Base-by-base conservation (phyloP, 2,888 invertebrate genomes). In the Eretmocerus hayati region DNA sequence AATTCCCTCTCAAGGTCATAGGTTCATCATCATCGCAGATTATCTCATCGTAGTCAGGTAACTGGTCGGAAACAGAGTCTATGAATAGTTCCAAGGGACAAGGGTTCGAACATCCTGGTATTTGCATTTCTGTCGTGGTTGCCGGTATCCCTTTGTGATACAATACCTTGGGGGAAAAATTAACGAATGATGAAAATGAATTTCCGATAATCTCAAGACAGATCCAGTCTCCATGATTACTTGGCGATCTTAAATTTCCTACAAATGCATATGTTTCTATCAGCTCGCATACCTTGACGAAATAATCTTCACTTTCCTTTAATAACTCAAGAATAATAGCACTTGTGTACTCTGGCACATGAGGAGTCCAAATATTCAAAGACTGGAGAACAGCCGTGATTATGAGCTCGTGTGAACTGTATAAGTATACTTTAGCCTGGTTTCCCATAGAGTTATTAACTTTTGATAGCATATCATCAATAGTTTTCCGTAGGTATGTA, bases 331-430 rank as follows among this genome's bases (percentile, higher is more conserved):
- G 36, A 3, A 79, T 67, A 46, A 79, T 72, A 0, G 78, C 74
- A 20, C 80, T 65, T 0, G 79, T 77, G 57, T 80, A 81, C 13
- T 71, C 73, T 0, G 81, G 81, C 50, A 80, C 75, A 46, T 80
- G 79, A 0, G 77, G 72, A 46, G 75, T 65, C 60, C 75, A 83
- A 2, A 79, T 75, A 15, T 73, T 71, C 0, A 80, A 68, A 4
- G 79, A 77, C 1, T 74, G 71, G 62, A 83, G 72, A 18, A 82
- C 54, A 0, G 75, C 75, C 1, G 80, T 78, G 2, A 84, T 75
- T 35, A 81, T 82, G 42, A 81, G 78, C 63, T 84, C 84, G 62
- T 84, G 84, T 1, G 75, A 79, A 1, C 80, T 77, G 58, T 76
- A 78, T 46, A 81, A 58, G 35, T 72, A 69, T 26, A 81, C 48